Percentiles rank a stretch among this genome's conserved stretches.
phyloP scores from a whole-genome alignment of 2,888 invertebrate species.

The Euproctis similis region DNA sequence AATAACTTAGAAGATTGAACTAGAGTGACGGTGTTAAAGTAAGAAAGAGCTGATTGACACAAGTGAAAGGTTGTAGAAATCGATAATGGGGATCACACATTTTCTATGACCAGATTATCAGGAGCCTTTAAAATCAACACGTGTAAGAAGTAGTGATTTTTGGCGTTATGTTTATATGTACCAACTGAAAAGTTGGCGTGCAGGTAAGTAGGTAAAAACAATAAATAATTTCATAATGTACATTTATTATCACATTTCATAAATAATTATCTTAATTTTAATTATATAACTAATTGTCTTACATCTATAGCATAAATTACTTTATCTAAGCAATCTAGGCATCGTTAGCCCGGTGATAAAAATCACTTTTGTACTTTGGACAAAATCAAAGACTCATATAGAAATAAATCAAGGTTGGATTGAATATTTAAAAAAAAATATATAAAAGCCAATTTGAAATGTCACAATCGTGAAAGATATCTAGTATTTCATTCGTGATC shows the following conservation, averaged over 20 bases:
- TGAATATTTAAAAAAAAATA: constrained; percentile 22
- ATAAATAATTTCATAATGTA: constrained; percentile 33
- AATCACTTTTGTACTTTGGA: constrained; percentile 39
- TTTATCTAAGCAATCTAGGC: constrained; percentile 46
- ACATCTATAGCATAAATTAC: constrained; percentile 62
- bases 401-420: constrained; percentile 26
- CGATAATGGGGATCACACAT: too few species aligned
- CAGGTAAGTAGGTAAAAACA: neutral
- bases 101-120: too few species aligned
- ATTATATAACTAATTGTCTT: constrained; percentile 47
- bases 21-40: too few species aligned
- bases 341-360: constrained; percentile 28
- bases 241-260: constrained; percentile 74
- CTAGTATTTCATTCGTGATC: constrained; percentile 39
- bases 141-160: too few species aligned
- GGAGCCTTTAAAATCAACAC: too few species aligned
- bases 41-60: too few species aligned
- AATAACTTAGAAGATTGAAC: too few species aligned
- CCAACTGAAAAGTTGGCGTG: too few species aligned
- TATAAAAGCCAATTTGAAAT: constrained; percentile 39
- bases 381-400: constrained; percentile 21
- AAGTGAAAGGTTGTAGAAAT: too few species aligned
- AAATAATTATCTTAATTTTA: constrained; percentile 66
- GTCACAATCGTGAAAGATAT: constrained; percentile 51
- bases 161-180: too few species aligned